These are phyloP conservation scores for Eleginops maclovinus DNA, from an alignment of 2,113 vertebrate species.

Conservation along the genomic window DNA sequence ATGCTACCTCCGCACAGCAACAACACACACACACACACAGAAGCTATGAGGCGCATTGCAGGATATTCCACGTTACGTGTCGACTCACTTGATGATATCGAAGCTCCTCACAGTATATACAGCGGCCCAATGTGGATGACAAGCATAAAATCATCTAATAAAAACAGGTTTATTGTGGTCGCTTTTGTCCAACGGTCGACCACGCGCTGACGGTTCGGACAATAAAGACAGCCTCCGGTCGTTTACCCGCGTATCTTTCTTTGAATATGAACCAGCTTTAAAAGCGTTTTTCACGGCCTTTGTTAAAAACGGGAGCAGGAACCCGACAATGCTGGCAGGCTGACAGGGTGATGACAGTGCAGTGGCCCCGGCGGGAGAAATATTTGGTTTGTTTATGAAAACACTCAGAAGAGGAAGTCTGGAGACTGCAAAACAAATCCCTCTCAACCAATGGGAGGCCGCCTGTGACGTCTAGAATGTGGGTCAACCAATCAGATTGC, in stretches of 20 bases:
- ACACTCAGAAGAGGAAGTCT: slow-evolving; percentile 77
- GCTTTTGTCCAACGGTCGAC: slow-evolving; percentile 33
- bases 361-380: slow-evolving; percentile 40
- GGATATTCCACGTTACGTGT: slow-evolving; percentile 15
- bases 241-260: slow-evolving; percentile 25
- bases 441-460: slow-evolving; percentile 70
- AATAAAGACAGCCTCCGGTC: slow-evolving; percentile 31
- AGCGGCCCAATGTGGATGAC: not conserved
- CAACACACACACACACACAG: slow-evolving; percentile 25
- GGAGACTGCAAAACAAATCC: slow-evolving; percentile 75
- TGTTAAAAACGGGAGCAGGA: slow-evolving; percentile 9
- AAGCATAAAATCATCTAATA: not conserved
- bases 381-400: slow-evolving; percentile 81
- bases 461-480: slow-evolving; percentile 54
- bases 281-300: not conserved
- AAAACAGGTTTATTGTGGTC: slow-evolving; percentile 6
- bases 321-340: slow-evolving; percentile 18
- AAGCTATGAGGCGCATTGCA: slow-evolving; percentile 43
- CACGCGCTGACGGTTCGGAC: slow-evolving; percentile 62
- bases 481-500: slow-evolving; percentile 77
- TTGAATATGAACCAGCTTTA: not conserved
- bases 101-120: slow-evolving; percentile 5
- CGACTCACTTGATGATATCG: slow-evolving; percentile 69
- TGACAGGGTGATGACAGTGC: slow-evolving; percentile 18
- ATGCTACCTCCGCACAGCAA: slow-evolving; percentile 50